A percentile compares a stretch with the other conserved stretches of the same genome.
These are phyloP conservation scores for Pimephales promelas DNA, from an alignment of 2,113 vertebrate genomes.

Conservation along the genomic window DNA sequence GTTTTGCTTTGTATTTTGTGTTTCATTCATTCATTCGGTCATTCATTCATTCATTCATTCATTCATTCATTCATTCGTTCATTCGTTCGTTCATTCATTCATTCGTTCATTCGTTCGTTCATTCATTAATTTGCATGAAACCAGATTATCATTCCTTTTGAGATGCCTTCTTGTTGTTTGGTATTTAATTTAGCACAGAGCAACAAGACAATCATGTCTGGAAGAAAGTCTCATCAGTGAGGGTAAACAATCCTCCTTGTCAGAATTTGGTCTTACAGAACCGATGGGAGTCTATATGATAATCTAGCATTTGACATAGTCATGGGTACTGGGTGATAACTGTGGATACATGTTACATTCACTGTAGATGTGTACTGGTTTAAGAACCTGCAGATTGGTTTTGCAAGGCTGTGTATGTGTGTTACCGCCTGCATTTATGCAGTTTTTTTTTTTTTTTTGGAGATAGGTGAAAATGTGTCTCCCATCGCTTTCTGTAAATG, in stretches of 20 bases:
- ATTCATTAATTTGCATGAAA: background rate
- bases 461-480: constrained; percentile 30
- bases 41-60: too few relatives aligned
- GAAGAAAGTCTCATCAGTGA: background rate
- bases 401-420: constrained; percentile 2
- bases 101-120: background rate
- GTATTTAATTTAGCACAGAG: background rate
- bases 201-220: background rate
- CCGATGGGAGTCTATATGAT: background rate
- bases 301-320: background rate
- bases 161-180: background rate
- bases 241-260: background rate
- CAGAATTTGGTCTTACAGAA: background rate
- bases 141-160: background rate
- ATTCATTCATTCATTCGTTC: background rate
- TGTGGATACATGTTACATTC: background rate
- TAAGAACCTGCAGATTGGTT: background rate
- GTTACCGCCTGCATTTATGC: background rate
- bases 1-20: background rate
- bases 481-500: constrained; percentile 49
- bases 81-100: background rate
- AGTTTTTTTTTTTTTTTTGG: background rate
- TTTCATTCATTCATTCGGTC: background rate
- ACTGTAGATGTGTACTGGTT: background rate
- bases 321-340: background rate